Base-by-base conservation (phyloP, 2,888 invertebrate genomes). In the Euzophera pinguis region DNA sequence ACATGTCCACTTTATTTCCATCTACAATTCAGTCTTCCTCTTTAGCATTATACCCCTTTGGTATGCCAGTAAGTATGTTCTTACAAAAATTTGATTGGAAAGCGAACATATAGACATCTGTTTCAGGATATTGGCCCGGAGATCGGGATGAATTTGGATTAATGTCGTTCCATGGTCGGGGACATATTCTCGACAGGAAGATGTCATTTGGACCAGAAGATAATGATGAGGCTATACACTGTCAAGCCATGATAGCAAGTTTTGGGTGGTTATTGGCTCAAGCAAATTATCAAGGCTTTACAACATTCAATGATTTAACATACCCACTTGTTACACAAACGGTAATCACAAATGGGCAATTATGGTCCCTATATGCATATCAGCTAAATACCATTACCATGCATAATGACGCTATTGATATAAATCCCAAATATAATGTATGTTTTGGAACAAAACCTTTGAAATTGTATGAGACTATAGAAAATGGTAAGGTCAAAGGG, bases 251-350 rank as follows among this genome's bases (percentile, higher is more conserved):
- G 58, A 91, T 94, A 57, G 92, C 94, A 1, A 95, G 96, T 38
- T 98, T 95, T 74, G 93, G 93, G 0, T 97, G 97, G 95, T 84
- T 97, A 0, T 79, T 94, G 56, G 92, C 94, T 0, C 95, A 96
- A 81, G 96, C 97, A 1, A 94, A 93, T 74, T 94, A 94, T 75
- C 93, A 95, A 80, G 97, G 99, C 16, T 99, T 99, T 79, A 96
- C 95, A 34, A 95, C 96, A 12, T 97, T 92, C 74, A 95, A 96
- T 64, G 99, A 99, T 62, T 67, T 98, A 13, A 97, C 96, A 0
- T 98, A 98, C 77, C 99, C 99, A 0, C 79, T 99, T 53, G 93
- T 94, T 0, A 95, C 96, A 3, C 99, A 99, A 91, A 94, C 95
- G 12, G 89, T 98, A 10, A 91, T 98, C 37, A 97, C 98, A 0